Evolutionary conservation across 1,140 invertebrate genomes (phyloP).

Genomic region (Eriocheir sinensis): DNA sequence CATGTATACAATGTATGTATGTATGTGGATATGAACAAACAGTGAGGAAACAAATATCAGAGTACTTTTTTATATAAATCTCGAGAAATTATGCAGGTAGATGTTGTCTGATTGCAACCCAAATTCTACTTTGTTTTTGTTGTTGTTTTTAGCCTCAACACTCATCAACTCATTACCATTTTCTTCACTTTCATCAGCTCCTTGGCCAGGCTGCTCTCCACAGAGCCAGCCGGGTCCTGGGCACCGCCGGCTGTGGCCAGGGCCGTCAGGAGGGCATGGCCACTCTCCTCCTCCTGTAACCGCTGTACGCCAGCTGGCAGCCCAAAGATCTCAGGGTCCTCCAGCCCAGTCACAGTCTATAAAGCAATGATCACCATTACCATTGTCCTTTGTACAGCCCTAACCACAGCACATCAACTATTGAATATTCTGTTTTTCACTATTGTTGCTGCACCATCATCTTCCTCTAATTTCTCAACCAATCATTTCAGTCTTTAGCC

Average conservation of each 20-base stretch:
- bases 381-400: background rate
- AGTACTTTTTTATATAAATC: no score
- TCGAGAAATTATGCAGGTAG: no score
- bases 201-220: slow-evolving; percentile 16
- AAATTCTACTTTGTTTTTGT: no score
- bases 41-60: no score
- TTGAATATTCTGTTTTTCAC: no score
- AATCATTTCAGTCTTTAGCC: no score
- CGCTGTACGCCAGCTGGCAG: slow-evolving; percentile 63
- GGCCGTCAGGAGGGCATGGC: slow-evolving; percentile 51
- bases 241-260: slow-evolving; percentile 61
- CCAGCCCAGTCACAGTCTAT: slow-evolving; percentile 54
- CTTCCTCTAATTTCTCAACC: no score
- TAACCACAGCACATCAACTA: background rate
- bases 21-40: no score
- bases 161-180: slow-evolving; percentile 48
- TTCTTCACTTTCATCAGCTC: slow-evolving; percentile 50
- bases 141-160: background rate
- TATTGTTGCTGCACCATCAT: no score
- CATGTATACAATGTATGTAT: no score
- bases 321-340: slow-evolving; percentile 68
- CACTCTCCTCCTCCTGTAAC: slow-evolving; percentile 63
- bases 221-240: slow-evolving; percentile 49
- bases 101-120: no score
- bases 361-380: background rate